Base-by-base conservation (phyloP, 2,797 vertebrate genomes). In the Xiphorhynchus erythropygius region DNA sequence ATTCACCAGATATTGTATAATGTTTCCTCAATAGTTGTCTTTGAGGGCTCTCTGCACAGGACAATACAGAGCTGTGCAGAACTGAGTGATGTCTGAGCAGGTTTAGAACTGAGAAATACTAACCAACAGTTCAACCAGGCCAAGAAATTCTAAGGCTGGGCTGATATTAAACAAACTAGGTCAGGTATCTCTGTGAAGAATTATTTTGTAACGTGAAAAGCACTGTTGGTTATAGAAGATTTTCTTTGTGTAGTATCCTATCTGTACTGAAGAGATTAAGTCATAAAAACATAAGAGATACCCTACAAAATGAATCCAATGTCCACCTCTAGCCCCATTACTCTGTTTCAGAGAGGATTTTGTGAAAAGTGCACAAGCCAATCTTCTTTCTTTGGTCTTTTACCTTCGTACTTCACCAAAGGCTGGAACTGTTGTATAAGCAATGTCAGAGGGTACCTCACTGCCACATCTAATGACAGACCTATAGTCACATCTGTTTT, bases 181-280 rank as follows among this genome's bases (percentile, higher is more conserved):
- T 92, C 87, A 87, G 41, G 41, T 89, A 55, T 56, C 63, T 87
- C 44, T 84, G 50, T 76, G 87, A 92, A 82, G 77, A 79, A 82
- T 76, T 84, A 50, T 93, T 92, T 79, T 90, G 56, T 77, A 41
- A 63, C 14, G 47, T 94, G 42, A 94, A 93, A 92, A 90, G 50
- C 83, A 37, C 84, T 73, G 47, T 13, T 73, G 83, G 95, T 52
- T 79, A 73, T 52, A 90, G 77, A 92, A 87, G 67, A 59, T 32
- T 87, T 89, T 47, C 62, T 91, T 92, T 80, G 35, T 85, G 75
- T 65, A 32, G 59, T 60, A 59, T 62, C 41, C 7, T 67, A 33
- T 18, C 28, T 67, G 4, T 47, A 74, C 33, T 37, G 42, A 81
- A 84, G 59, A 75, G 85, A 57, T 75, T 74, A 71, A 81, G 46